Base-by-base conservation (phyloP, 2,888 invertebrate genomes). In the Stenoptilia bipunctidactyla region DNA sequence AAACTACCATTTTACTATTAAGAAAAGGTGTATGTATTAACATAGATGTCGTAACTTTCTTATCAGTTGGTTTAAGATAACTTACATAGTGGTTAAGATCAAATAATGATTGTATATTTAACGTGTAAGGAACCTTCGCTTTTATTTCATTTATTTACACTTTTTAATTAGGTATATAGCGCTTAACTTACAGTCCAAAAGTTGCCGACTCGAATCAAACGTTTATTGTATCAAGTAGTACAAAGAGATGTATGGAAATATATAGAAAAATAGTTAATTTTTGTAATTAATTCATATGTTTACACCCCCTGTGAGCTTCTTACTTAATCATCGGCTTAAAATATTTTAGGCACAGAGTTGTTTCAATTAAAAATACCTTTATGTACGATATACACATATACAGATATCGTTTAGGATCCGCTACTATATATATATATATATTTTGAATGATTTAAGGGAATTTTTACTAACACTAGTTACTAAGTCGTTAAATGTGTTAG, bases 341-440 rank as follows among this genome's bases (percentile, higher is more conserved):
- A 75, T 82, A 80, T 66, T 74, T 77, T 79, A 80, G 77, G 73
- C 76, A 79, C 77, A 80, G 75, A 80, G 70, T 70, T 73, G 76
- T 74, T 72, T 65, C 66, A 59, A 4, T 34, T 55, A 58, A 61
- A 62, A 51, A 64, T 51, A 72, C 76, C 76, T 71, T 60, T n/a
- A n/a, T 73, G 66, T 76, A 77, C 67, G 66, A 68, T 74, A 74
- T 77, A 77, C 72, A 77, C 70, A 42, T 70, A 70, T 74, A 76
- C 67, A 71, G 66, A 66, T 57, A 61, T 68, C 63, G 66, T 64
- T 63, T 73, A 73, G 71, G 63, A 67, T 61, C 77, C 69, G 75
- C 75, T 74, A 66, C 58, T 61, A 69, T 60, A 66, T 52, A 53
- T 70, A 68, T 74, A 71, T 77, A 79, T 80, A 79, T 82, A 80